These are phyloP conservation scores for Geothlypis trichas DNA, from an alignment of 2,113 vertebrate species.

Conservation along the genomic window DNA sequence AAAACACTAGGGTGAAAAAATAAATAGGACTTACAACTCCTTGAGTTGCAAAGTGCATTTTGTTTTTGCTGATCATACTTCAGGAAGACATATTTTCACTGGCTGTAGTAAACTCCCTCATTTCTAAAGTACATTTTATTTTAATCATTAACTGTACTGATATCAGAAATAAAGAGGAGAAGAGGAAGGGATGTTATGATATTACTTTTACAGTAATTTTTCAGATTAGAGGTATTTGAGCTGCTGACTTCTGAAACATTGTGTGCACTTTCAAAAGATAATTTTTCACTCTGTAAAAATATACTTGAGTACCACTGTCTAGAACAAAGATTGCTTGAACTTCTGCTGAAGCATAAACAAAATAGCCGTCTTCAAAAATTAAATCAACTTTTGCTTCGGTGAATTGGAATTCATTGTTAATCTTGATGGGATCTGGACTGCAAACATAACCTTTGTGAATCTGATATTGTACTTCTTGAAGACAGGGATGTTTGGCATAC, in stretches of 20 bases:
- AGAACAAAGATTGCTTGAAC: neutral
- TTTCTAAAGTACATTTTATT: neutral
- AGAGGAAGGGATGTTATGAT: neutral
- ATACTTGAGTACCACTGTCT: neutral
- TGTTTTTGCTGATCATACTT: neutral
- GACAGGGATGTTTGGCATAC: neutral
- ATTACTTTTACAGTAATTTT: neutral
- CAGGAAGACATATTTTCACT: neutral
- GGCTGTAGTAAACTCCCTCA: neutral
- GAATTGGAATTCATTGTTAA: neutral
- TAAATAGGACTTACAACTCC: neutral
- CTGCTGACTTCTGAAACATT: neutral
- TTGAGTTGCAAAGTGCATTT: neutral
- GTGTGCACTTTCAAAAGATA: neutral
- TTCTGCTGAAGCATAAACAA: constrained; percentile 21
- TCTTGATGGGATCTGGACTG: neutral
- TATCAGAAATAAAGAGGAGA: neutral
- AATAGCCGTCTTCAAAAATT: neutral
- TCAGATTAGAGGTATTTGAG: neutral
- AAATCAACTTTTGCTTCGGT: constrained; percentile 2
- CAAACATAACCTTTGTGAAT: neutral
- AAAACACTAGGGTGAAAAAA: neutral
- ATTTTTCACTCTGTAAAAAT: neutral
- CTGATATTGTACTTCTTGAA: neutral
- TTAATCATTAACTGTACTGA: neutral